phyloP scores from a whole-genome alignment of 2,797 vertebrate genomes.

The Anableps anableps region DNA sequence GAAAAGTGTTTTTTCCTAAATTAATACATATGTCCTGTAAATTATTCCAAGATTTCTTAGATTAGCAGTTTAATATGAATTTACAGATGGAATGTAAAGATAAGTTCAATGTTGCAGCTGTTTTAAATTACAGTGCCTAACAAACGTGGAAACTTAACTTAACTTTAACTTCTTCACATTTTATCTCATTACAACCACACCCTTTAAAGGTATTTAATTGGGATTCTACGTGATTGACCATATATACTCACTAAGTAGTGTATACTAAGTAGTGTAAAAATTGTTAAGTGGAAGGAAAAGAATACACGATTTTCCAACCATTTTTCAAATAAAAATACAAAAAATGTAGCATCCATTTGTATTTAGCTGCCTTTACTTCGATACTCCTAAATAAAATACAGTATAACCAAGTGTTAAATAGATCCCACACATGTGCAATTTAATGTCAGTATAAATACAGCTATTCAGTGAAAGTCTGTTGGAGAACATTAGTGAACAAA shows the following conservation, averaged over 20 bases:
- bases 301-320: not conserved
- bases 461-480: not conserved
- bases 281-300: not conserved
- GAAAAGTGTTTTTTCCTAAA: not conserved
- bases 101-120: not conserved
- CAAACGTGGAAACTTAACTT: not conserved
- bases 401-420: not conserved
- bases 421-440: too few species aligned
- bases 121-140: not conserved
- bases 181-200: not conserved
- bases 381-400: not conserved
- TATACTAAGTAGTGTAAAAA: not conserved
- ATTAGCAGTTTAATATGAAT: not conserved
- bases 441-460: not conserved
- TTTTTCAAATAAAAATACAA: not conserved
- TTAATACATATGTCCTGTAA: slow-evolving; percentile 1
- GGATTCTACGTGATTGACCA: not conserved
- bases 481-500: not conserved
- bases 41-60: not conserved
- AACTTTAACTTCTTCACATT: not conserved
- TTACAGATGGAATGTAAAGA: not conserved
- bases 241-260: too few species aligned
- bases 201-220: not conserved
- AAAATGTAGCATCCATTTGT: not conserved
- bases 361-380: not conserved